These are phyloP conservation scores for Sericinus montela DNA, from an alignment of 2,888 invertebrate species.

Conservation along the genomic window DNA sequence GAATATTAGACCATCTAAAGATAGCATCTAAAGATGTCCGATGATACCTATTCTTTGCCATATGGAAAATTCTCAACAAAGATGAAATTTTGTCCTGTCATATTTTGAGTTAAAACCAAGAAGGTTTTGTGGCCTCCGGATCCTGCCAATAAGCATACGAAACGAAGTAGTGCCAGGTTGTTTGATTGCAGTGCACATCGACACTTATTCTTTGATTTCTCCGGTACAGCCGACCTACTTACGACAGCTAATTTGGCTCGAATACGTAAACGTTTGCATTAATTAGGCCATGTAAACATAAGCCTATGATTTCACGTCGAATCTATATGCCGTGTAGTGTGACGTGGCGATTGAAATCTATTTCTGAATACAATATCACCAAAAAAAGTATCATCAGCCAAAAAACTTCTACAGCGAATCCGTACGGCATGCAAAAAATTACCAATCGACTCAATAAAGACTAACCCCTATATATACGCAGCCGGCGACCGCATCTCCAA, in stretches of 20 bases:
- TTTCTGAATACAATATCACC: constrained; percentile 7
- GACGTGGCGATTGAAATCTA: constrained; percentile 1
- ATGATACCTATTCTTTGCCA: too few species aligned
- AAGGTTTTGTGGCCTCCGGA: too few species aligned
- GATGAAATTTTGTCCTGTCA: too few species aligned
- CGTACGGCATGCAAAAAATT: constrained; percentile 65
- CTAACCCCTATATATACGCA: constrained; percentile 75
- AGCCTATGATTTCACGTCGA: neutral
- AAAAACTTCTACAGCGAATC: constrained; percentile 44
- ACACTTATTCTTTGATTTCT: too few species aligned
- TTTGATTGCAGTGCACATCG: too few species aligned
- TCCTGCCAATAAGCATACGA: too few species aligned
- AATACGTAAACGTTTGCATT: neutral
- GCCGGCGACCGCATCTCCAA: constrained; percentile 70
- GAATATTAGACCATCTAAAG: too few species aligned
- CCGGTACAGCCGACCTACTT: too few species aligned
- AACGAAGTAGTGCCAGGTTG: too few species aligned
- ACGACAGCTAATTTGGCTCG: neutral
- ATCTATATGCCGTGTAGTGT: constrained; percentile 1
- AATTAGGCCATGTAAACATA: constrained; percentile 2
- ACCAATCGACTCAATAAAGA: constrained; percentile 74
- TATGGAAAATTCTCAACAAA: too few species aligned
- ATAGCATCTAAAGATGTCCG: too few species aligned
- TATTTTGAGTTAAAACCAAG: too few species aligned
- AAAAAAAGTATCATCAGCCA: constrained; percentile 20